Evolutionary conservation across 2,113 vertebrate species (phyloP), one percentile per base, ranked within the genome.

Genomic region (Hyaena hyaena): DNA sequence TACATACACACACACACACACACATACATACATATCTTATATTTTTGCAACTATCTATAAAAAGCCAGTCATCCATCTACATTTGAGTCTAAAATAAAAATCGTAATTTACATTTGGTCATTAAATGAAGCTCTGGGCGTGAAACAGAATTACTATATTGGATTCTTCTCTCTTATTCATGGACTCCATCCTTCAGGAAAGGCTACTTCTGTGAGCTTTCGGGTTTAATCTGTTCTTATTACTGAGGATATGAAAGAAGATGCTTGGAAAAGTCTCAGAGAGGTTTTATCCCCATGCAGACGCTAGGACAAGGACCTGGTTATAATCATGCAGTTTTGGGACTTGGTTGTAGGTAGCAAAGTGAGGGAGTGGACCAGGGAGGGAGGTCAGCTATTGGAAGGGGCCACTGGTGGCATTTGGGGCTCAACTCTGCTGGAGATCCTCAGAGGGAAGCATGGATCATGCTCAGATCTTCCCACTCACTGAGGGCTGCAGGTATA

Each of bases 61-160:
- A 89, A 95, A 97, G 33, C 39, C 73, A 66, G 45, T 88, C 69
- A 45, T 68, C 50, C 23, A 1, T 94, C 76, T 94, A 35, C 85
- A 88, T 48, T 84, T 84, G 50, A 33, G 2, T 88, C 90, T 96
- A 95, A 98, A 97, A 88, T 90, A 81, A 66, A 93, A 61, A 73
- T 35, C 65, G 31, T 65, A 50, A 69, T 80, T 96, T 96, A 87
- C 26, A 93, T 93, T 93, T 74, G 17, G 28, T 68, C 87, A 90
- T 82, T 95, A 95, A 96, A 92, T 95, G 88, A 92, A 58, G 9
- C 73, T 48, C 61, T 9, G 43, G 24, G 33, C 21, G 26, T 76
- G 31, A 81, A 93, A 69, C 31, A 82, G 15, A 86, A 74, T 74
- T 61, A 91, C 82, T 92, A 69, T 55, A 76, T 83, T 73, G 35